Base-by-base conservation (phyloP, 2,113 vertebrate genomes). In the Anguilla rostrata region DNA sequence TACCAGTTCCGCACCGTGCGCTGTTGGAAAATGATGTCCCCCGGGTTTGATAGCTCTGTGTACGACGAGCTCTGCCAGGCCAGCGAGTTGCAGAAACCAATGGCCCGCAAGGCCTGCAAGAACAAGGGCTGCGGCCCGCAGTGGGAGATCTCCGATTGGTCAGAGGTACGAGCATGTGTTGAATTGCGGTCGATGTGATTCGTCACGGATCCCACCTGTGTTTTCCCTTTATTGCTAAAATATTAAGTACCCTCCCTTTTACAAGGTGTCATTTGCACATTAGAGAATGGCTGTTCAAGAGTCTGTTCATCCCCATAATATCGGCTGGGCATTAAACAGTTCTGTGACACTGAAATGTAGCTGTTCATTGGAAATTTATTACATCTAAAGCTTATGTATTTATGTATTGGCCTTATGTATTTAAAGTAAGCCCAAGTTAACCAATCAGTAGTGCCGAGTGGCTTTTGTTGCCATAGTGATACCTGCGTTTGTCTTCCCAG, bases 1-100 rank as follows among this genome's bases (percentile, higher is more conserved):
- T 93, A 94, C 85, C 97, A 98, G 92, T 97, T 95, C 86, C 95
- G 97, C 22, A 96, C 96, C 0, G 97, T 97, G 87, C 97, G 97
- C 85, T 98, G 97, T 93, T 98, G 97, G 97, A 97, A 96, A 92
- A 98, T 98, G 97, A 91, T 98, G 91, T 97, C 96, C 0, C 97
- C 96, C 0, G 97, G 97, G 2, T 96, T 98, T 0, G 97, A 98
- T 94, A 98, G 97, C 88, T 97, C 97, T 0, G 97, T 97, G 82
- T 98, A 98, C 0, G 95, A 97, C 0, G 95, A 97, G 2, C 92
- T 97, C 86, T 98, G 97, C 63, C 94, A 96, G 86, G 92, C 94
- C n/a, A 93, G 93, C 0, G 96, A 96, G 63, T 93, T 97, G 53
- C 93, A 95, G 91, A 96, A 96, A 87, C 97, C 97, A n/a, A 95